Evolutionary conservation across 2,888 invertebrate species (phyloP).

Genomic region (Eristalis tenax): DNA sequence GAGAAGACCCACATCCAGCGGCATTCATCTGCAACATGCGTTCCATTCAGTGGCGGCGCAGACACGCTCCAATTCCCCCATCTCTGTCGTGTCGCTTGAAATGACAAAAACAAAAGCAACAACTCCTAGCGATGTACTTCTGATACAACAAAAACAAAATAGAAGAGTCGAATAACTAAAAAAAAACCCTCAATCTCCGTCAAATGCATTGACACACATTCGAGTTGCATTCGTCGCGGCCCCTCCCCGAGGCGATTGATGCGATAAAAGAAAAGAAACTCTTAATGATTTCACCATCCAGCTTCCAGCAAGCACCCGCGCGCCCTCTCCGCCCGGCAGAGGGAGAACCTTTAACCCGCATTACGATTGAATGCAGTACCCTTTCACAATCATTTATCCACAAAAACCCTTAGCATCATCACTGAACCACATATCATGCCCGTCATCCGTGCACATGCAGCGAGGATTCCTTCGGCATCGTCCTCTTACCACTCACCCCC

Average conservation of each 20-base stretch:
- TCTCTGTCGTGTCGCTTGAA: constrained; percentile 9
- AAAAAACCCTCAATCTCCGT: constrained; percentile 39
- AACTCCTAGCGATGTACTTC: not conserved
- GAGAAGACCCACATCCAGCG: not conserved
- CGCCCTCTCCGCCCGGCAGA: not conserved
- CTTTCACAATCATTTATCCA: constrained; percentile 69
- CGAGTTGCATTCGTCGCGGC: not conserved
- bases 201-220: constrained; percentile 62
- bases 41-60: not conserved
- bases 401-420: constrained; percentile 68
- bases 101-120: constrained; percentile 28
- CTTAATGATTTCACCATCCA: constrained; percentile 59
- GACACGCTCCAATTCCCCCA: constrained; percentile 36
- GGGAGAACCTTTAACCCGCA: constrained; percentile 64
- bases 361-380: constrained; percentile 46
- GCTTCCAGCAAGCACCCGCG: constrained; percentile 5
- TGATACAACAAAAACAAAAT: not conserved
- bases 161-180: not conserved
- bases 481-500: not conserved
- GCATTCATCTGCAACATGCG: not conserved
- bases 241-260: constrained; percentile 35
- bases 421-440: constrained; percentile 65
- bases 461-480: constrained; percentile 16
- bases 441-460: constrained; percentile 48
- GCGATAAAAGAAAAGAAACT: constrained; percentile 64